Evolutionary conservation across 1,140 invertebrate species (phyloP).

Genomic region (Drosophila navojoa): DNA sequence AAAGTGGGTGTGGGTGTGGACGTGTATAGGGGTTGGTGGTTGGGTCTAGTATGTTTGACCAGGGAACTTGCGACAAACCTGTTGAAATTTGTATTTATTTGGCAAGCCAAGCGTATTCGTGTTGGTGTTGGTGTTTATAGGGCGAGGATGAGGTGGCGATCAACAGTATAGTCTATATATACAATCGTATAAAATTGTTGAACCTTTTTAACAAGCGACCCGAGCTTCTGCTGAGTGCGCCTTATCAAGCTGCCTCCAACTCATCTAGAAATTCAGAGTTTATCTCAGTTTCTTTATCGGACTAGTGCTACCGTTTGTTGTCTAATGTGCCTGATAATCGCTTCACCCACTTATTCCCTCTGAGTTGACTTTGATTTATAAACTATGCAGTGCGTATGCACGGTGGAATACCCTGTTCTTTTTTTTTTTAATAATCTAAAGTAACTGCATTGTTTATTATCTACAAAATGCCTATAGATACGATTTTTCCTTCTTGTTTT

Average conservation of each 20-base stretch:
- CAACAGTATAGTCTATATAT: background rate
- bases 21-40: conserved; percentile 2
- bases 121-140: background rate
- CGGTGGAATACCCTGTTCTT: background rate
- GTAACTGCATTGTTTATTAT: background rate
- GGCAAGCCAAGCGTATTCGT: background rate
- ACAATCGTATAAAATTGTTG: conserved; percentile 7
- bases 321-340: conserved; percentile 31
- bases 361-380: conserved; percentile 37
- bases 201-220: conserved; percentile 29
- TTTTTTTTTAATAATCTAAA: background rate
- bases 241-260: conserved; percentile 37
- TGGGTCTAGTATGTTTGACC: conserved; percentile 23
- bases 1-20: conserved; percentile 3
- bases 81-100: conserved; percentile 38
- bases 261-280: conserved; percentile 23
- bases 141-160: conserved; percentile 15
- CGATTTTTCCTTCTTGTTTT: background rate
- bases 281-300: conserved; percentile 42
- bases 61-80: conserved; percentile 42
- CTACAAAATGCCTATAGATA: background rate
- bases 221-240: conserved; percentile 4
- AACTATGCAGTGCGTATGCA: background rate
- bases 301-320: conserved; percentile 41
- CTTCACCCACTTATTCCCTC: conserved; percentile 21